Conservation (phyloP, 1,140 invertebrate species). For the Drosophila gunungcola region DNA sequence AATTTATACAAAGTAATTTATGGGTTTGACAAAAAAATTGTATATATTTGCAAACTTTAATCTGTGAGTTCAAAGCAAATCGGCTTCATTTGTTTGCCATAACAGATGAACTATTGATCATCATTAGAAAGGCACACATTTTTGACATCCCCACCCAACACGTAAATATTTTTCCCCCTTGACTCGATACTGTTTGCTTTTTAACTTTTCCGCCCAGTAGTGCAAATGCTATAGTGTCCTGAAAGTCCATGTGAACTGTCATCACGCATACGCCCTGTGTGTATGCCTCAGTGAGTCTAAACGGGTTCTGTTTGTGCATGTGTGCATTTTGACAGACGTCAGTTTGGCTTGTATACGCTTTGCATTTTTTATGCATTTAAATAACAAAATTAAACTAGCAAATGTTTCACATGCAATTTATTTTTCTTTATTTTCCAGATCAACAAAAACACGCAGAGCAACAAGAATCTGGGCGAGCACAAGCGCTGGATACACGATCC, state of each 20-base stretch:
- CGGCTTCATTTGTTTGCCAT: conserved; percentile 36
- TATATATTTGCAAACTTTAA: conserved; percentile 11
- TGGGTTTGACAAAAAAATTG: not conserved
- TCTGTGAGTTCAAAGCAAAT: conserved; percentile 9
- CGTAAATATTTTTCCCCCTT: not conserved
- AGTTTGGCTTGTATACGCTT: conserved; percentile 37
- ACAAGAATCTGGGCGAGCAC: conserved; percentile 84
- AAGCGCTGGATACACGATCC: conserved; percentile 92
- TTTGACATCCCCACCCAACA: not conserved
- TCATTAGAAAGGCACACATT: conserved; percentile 35
- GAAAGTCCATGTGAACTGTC: conserved; percentile 22
- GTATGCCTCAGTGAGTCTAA: conserved; percentile 47
- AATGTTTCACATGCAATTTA: conserved; percentile 50
- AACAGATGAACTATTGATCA: conserved; percentile 47
- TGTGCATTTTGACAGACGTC: conserved; percentile 54
- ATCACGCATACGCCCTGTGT: conserved; percentile 71
- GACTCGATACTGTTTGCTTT: conserved; percentile 36
- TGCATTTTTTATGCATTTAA: conserved; percentile 81
- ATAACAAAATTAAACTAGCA: conserved; percentile 73
- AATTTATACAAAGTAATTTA: conserved; percentile 26
- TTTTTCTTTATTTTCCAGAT: conserved; percentile 58
- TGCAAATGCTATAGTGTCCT: conserved; percentile 37
- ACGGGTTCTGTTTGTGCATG: conserved; percentile 44
- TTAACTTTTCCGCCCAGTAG: conserved; percentile 9
- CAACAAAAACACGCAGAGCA: conserved; percentile 75